Evolutionary conservation across 2,888 invertebrate species (phyloP).

Genomic region (Ochlodes sylvanus): DNA sequence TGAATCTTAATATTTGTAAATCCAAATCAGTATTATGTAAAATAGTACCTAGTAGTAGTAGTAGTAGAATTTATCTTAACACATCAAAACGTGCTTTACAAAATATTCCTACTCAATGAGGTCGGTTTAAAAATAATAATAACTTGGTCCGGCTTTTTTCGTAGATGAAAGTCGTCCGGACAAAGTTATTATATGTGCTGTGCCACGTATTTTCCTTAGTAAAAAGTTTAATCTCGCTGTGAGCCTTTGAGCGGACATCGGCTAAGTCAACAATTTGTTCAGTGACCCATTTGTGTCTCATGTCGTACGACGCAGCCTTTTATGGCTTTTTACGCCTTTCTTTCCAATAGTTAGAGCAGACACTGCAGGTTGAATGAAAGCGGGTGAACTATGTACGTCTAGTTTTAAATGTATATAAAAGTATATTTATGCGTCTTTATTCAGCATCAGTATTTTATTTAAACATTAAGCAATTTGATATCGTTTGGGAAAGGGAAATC

Average conservation of each 20-base stretch:
- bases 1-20: no score
- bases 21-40: no score
- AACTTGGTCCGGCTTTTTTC: not conserved
- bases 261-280: slow-evolving; percentile 36
- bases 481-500: no score
- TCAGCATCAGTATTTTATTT: no score
- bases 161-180: not conserved
- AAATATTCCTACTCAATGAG: not conserved
- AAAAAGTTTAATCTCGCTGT: slow-evolving; percentile 34
- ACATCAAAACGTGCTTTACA: not conserved
- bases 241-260: slow-evolving; percentile 33
- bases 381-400: not conserved
- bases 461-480: no score
- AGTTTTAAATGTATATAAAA: not conserved
- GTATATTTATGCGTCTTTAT: no score
- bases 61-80: no score
- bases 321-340: slow-evolving; percentile 21
- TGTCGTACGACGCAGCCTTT: slow-evolving; percentile 24
- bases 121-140: not conserved
- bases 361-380: not conserved
- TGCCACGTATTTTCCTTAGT: slow-evolving; percentile 21
- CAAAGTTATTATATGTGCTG: slow-evolving; percentile 21
- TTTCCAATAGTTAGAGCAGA: slow-evolving; percentile 4
- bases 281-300: slow-evolving; percentile 35
- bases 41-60: no score